Evolutionary conservation across 2,113 vertebrate genomes (phyloP).

Genomic region (Sceloporus undulatus): DNA sequence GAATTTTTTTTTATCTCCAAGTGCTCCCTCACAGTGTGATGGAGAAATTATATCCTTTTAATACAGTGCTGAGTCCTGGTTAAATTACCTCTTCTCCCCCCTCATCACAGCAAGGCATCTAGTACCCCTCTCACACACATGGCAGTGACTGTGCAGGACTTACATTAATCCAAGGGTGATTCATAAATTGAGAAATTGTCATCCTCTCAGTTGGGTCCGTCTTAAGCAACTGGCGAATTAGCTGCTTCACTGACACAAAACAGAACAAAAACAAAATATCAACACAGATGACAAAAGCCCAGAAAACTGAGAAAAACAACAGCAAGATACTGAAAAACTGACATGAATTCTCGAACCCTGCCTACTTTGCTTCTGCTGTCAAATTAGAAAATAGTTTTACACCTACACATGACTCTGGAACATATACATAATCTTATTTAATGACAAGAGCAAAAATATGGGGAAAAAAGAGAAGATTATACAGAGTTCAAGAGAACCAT

Average conservation of each 20-base stretch:
- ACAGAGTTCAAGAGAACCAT: neutral
- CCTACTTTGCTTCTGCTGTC: neutral
- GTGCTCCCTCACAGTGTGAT: constrained; percentile 47
- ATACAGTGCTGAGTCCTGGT: constrained; percentile 21
- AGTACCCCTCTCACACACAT: neutral
- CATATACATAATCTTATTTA: neutral
- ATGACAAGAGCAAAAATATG: neutral
- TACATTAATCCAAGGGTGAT: constrained; percentile 97
- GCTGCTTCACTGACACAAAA: constrained; percentile 85
- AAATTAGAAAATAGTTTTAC: constrained; percentile 23
- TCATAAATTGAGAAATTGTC: constrained; percentile 95
- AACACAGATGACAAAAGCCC: constrained; percentile 13
- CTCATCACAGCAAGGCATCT: constrained; percentile 20
- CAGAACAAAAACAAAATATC: constrained; percentile 29
- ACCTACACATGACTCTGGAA: neutral
- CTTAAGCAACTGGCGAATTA: constrained; percentile 94
- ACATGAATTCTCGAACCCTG: neutral
- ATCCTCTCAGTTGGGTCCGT: constrained; percentile 97
- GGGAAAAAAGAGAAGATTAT: neutral
- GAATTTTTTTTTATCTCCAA: neutral
- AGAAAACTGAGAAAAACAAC: neutral
- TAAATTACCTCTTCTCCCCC: constrained; percentile 29
- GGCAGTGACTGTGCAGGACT: constrained; percentile 56
- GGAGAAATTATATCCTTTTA: constrained; percentile 39
- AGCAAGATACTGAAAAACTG: neutral